Base-by-base conservation (phyloP, 2,113 vertebrate genomes). In the Apistogramma diplotaenia region DNA sequence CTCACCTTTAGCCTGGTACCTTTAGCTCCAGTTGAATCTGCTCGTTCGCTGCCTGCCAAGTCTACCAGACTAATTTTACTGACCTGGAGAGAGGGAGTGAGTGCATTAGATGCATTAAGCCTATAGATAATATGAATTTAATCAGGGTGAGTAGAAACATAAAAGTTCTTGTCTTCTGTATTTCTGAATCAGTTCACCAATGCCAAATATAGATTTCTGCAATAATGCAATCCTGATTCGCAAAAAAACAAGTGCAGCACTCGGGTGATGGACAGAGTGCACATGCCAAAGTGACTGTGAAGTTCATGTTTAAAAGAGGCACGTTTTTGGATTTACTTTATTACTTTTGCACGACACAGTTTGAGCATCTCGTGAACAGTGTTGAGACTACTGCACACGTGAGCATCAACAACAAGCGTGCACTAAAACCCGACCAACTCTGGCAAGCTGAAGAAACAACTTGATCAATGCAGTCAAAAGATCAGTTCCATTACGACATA, bases 41-140 rank as follows among this genome's bases (percentile, higher is more conserved):
- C 98, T 73, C 98, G 94, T 86, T 99, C 98, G 5, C 98, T 99
- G 37, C 98, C 98, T 23, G 98, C 98, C 75, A 99, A 95, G 89
- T 99, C 98, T 93, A 99, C 98, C 27, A 99, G 95, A 93, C 98
- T 99, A 84, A 99, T 99, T 95, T 99, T 99, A 94, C 98, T 99
- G 92, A 99, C 98, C 98, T 99, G 89, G 16, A 81, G 19, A 25
- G 54, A 88, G 2, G 84, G 35, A 78, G 91, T 5, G 77, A 81
- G 83, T 78, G 58, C 4, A 78, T 78, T 56, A 74, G 53, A 81
- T 70, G n/a, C 40, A 54, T 74, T 31, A 31, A 61, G 46, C 12
- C 23, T 71, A 56, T 78, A 37, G n/a, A 83, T 85, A 54, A 78
- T 70, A 59, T 18, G 65, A 12, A 51, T 70, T 70, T n/a, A 49